These are phyloP conservation scores for Australoheros scitulus DNA, from an alignment of 2,113 vertebrate species.

Conservation along the genomic window DNA sequence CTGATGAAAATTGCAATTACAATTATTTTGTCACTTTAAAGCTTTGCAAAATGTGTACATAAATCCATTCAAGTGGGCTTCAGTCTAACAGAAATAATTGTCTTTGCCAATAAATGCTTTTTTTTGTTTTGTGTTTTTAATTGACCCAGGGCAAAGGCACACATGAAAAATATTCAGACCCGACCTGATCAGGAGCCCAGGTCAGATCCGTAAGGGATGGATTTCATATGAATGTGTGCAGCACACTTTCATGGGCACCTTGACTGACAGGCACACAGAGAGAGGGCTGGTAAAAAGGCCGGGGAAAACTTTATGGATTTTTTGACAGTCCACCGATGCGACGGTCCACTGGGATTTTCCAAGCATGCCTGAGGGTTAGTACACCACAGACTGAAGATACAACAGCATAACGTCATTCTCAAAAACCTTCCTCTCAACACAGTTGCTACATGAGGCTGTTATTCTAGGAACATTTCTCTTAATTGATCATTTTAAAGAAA, in stretches of 20 bases:
- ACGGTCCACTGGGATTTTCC: background rate
- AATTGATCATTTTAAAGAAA: conserved; percentile 11
- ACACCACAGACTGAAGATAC: conserved; percentile 19
- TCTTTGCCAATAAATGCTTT: conserved; percentile 34
- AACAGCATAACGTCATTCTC: conserved; percentile 24
- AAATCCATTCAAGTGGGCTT: conserved; percentile 20
- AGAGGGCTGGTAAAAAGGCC: background rate
- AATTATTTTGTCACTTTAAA: conserved; percentile 40
- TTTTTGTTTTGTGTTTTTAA: background rate
- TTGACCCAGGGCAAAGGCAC: background rate
- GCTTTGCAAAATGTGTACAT: conserved; percentile 13
- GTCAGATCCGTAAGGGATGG: background rate
- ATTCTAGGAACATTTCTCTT: conserved; percentile 13
- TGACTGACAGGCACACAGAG: background rate
- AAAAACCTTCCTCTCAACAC: conserved; percentile 26
- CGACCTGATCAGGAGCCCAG: background rate
- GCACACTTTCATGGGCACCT: too few relatives aligned
- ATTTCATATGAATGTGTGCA: background rate
- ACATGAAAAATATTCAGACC: background rate
- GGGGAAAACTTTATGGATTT: conserved; percentile 1
- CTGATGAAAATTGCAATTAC: conserved; percentile 33
- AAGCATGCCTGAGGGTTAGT: background rate
- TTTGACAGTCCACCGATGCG: background rate
- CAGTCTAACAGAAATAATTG: conserved; percentile 45
- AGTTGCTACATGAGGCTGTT: background rate